These are phyloP conservation scores for Ectemnius lituratus DNA, from an alignment of 2,888 invertebrate genomes.

Conservation along the genomic window DNA sequence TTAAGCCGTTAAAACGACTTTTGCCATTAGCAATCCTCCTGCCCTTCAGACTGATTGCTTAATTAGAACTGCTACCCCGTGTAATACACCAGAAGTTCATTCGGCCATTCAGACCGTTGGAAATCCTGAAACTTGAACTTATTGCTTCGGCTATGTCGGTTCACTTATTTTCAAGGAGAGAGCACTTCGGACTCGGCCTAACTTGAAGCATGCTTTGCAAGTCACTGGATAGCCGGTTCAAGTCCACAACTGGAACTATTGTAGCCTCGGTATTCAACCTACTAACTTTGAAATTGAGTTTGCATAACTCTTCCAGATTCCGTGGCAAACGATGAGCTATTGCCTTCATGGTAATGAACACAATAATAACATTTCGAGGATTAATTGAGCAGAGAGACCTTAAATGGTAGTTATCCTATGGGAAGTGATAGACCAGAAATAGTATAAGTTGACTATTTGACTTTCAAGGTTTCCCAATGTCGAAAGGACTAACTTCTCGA, in stretches of 20 bases:
- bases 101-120: background rate
- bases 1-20: constrained; percentile 46
- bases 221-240: constrained; percentile 24
- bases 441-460: too few relatives aligned
- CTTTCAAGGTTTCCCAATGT: too few relatives aligned
- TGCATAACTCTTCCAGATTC: constrained; percentile 33
- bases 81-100: too few relatives aligned
- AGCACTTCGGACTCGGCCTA: constrained; percentile 1
- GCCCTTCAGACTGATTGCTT: background rate
- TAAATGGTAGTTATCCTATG: too few relatives aligned
- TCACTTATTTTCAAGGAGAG: too few relatives aligned
- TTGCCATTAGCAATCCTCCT: constrained; percentile 37
- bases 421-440: too few relatives aligned
- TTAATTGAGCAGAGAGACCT: too few relatives aligned
- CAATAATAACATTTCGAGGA: too few relatives aligned
- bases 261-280: constrained; percentile 25
- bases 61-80: too few relatives aligned
- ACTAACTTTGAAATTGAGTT: constrained; percentile 34
- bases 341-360: background rate
- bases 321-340: background rate
- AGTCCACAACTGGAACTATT: constrained; percentile 50
- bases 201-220: constrained; percentile 36
- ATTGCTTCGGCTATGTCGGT: too few relatives aligned
- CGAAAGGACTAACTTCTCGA: too few relatives aligned
- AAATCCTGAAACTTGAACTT: too few relatives aligned